Evolutionary conservation across 2,113 vertebrate genomes (phyloP), one percentile per base, ranked within the genome.

Genomic region (Tinamus guttatus): DNA sequence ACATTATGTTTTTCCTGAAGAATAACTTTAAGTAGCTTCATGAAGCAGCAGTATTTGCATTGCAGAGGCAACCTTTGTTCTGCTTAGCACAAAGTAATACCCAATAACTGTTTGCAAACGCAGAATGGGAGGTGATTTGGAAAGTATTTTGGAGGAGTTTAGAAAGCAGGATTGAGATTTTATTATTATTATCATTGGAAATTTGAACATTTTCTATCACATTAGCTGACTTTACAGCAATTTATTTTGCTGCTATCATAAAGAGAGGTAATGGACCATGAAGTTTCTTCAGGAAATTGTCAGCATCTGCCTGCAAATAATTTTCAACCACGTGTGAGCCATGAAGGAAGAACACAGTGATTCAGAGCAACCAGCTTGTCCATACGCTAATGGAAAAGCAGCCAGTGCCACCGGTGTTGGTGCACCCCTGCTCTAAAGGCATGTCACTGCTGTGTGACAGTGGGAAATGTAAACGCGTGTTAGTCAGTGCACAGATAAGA

Each of bases 221-320:
- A 84, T 96, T 95, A 96, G 76, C 94, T 96, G 93, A 97, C 77
- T 90, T 97, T 88, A 96, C 83, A 95, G 96, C 97, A 95, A 97
- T 96, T 97, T 98, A 96, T 96, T 97, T 97, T 90, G 90, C 93
- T 94, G 82, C 88, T 96, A 65, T 93, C 90, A 91, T 96, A 97
- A 97, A 96, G 82, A 93, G 89, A 97, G 89, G 67, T 96, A 96
- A 97, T 97, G 96, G 97, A 95, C 97, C 97, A 93, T 96, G 84
- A 95, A 97, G 93, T 90, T 96, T 96, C 96, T 96, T 96, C 73
- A 86, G 95, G 97, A 97, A 95, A 96, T 93, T 95, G 93, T 96
- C 96, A 95, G 67, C 68, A 87, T 97, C 94, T 94, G 94, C 87
- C 95, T 92, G 87, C 92, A 93, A 94, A 87, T 83, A 96, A 88